Base-by-base conservation (phyloP, 2,797 vertebrate species). In the Bufotes viridis region DNA sequence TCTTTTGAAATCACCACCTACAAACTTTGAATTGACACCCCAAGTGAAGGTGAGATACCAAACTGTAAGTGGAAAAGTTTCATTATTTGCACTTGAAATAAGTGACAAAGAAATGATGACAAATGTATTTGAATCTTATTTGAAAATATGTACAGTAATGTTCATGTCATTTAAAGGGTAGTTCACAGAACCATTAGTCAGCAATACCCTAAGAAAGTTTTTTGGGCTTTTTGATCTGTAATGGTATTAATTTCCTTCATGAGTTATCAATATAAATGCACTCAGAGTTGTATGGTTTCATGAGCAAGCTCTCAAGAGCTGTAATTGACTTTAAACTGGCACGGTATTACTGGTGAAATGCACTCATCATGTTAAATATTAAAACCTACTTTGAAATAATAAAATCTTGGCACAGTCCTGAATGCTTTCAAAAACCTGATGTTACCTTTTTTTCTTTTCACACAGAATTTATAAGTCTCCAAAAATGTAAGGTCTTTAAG, bases 251-350 rank as follows among this genome's bases (percentile, higher is more conserved):
- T 88, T 88, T 88, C 63, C 61, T 75, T 80, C 65, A 84, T 70
- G 81, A 78, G 74, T 88, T 88, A 84, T 88, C 74, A 84, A 79
- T 84, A 88, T 88, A 84, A 88, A 88, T 79, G 63, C 53, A 84
- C 87, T 87, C 58, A 70, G 49, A 58, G 70, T 80, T 84, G 63
- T 78, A 84, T 88, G 82, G 65, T 84, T 88, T 84, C 75, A 84
- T 84, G 87, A 84, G 57, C 63, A 79, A 84, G 82, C 82, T 88
- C 84, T 88, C 82, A 88, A 79, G 82, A 84, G 82, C 63, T 80
- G 80, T 88, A 88, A 88, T 88, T 88, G 87, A 88, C 81, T 80
- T 76, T 80, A 88, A 84, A 72, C 79, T 88, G 75, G 82, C 78
- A 57, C 34, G 26, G 75, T 84, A 80, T 79, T 88, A 83, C 63